phyloP scores from a whole-genome alignment of 2,888 invertebrate species.

The Crematogaster levior region DNA sequence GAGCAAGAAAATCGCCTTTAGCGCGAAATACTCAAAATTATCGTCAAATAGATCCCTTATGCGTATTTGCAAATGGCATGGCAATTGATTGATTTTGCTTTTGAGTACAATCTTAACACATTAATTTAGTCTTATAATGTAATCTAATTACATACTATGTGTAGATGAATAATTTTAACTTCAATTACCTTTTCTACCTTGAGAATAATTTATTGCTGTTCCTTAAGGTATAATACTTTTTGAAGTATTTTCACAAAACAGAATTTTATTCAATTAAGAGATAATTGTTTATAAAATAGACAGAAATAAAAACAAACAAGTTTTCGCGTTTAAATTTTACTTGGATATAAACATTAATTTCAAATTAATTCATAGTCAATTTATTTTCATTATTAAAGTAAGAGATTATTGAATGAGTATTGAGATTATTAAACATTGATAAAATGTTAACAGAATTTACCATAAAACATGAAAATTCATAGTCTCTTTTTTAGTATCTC shows the following conservation, averaged over 20 bases:
- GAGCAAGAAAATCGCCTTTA: not conserved
- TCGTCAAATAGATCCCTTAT: not conserved
- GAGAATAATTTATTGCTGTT: not conserved
- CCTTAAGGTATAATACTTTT: not conserved
- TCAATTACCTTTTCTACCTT: not conserved
- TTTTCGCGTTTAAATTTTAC: not conserved
- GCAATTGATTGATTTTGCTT: not conserved
- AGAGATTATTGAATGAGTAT: not conserved
- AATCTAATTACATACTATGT: not conserved
- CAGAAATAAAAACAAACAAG: not conserved
- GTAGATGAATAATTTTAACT: not conserved
- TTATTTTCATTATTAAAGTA: not conserved
- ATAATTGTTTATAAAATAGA: not conserved
- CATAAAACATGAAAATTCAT: not conserved
- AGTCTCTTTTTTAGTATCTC: not conserved
- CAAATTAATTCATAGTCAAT: not conserved
- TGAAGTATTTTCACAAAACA: not conserved
- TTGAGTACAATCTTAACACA: not conserved
- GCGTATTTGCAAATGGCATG: not conserved
- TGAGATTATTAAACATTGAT: no score
- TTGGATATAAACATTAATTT: not conserved
- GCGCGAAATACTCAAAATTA: not conserved
- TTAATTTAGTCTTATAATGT: slow-evolving; percentile 7
- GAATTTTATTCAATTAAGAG: not conserved
- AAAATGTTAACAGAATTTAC: not conserved